Conservation (phyloP, 2,888 invertebrate species). For the Eristalis pertinax region DNA sequence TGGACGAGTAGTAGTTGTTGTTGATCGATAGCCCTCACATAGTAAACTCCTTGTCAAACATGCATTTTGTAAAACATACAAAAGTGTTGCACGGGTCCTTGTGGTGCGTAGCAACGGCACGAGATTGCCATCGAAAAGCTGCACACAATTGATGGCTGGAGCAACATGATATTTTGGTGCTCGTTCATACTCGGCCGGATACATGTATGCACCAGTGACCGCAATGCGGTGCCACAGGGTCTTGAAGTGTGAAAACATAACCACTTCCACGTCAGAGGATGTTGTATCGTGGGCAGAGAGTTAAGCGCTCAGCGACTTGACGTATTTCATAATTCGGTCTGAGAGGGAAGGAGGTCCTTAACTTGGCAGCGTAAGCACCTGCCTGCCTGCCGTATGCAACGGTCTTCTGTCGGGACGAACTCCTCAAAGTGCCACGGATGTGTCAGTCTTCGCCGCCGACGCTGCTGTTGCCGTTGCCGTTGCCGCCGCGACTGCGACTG, state of each 20-base stretch:
- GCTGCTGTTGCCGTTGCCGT: not conserved
- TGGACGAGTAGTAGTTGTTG: constrained; percentile 42
- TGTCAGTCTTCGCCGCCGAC: not conserved
- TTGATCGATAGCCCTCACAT: constrained; percentile 79
- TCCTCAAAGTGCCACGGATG: constrained; percentile 22
- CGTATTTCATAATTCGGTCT: constrained; percentile 65
- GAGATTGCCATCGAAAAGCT: constrained; percentile 69
- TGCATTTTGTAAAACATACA: constrained; percentile 77
- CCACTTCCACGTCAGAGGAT: constrained; percentile 45
- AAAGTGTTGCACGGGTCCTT: constrained; percentile 63
- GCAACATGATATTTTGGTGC: constrained; percentile 71
- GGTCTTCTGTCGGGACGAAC: constrained; percentile 13
- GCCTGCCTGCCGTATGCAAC: constrained; percentile 45
- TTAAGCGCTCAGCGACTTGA: constrained; percentile 53
- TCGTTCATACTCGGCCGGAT: constrained; percentile 14
- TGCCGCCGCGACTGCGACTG: no score
- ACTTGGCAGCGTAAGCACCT: constrained; percentile 52
- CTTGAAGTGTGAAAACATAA: constrained; percentile 68
- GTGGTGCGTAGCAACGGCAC: constrained; percentile 42
- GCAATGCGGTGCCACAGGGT: constrained; percentile 65
- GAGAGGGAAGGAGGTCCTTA: constrained; percentile 52
- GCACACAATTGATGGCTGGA: constrained; percentile 69
- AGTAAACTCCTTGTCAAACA: constrained; percentile 79
- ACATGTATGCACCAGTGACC: constrained; percentile 21
- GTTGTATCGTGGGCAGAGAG: constrained; percentile 50